Conservation (phyloP, 2,113 vertebrate genomes). For the Maccullochella peelii region DNA sequence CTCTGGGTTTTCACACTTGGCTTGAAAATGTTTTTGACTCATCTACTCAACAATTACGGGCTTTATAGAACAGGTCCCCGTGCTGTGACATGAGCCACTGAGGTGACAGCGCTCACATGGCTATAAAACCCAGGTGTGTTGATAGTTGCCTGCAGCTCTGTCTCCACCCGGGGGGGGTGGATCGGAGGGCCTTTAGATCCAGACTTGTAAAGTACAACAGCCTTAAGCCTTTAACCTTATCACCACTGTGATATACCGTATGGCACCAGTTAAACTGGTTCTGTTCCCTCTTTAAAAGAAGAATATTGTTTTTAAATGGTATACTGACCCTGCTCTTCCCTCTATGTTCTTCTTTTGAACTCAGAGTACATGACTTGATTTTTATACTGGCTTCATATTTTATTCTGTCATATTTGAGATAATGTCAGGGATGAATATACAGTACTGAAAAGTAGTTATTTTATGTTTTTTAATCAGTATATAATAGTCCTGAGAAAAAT, state of each 20-base stretch:
- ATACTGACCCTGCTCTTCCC: not conserved
- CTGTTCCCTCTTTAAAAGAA: constrained; percentile 20
- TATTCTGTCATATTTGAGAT: not conserved
- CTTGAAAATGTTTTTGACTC: constrained; percentile 5
- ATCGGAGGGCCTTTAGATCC: constrained; percentile 22
- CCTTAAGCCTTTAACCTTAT: constrained; percentile 13
- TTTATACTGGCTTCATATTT: constrained; percentile 9
- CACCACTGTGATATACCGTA: constrained; percentile 43
- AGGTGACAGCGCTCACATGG: constrained; percentile 4
- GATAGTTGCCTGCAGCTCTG: constrained; percentile 31
- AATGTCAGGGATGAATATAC: constrained; percentile 8
- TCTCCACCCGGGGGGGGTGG: not conserved
- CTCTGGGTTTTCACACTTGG: not conserved
- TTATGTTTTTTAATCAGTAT: not conserved
- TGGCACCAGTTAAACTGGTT: constrained; percentile 33
- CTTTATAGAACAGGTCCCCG: not conserved
- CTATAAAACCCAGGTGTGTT: constrained; percentile 56
- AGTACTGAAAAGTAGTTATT: not conserved
- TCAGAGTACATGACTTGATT: constrained; percentile 1
- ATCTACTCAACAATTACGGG: not conserved
- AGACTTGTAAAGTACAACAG: constrained; percentile 14
- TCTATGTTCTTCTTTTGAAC: constrained; percentile 7
- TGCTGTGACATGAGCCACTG: constrained; percentile 19
- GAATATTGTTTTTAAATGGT: not conserved
- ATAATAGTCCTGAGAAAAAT: not conserved